A percentile compares a stretch with the other conserved stretches of the same genome.
These are phyloP conservation scores for Labeo calbasu DNA, from an alignment of 2,797 vertebrate genomes.

Conservation along the genomic window DNA sequence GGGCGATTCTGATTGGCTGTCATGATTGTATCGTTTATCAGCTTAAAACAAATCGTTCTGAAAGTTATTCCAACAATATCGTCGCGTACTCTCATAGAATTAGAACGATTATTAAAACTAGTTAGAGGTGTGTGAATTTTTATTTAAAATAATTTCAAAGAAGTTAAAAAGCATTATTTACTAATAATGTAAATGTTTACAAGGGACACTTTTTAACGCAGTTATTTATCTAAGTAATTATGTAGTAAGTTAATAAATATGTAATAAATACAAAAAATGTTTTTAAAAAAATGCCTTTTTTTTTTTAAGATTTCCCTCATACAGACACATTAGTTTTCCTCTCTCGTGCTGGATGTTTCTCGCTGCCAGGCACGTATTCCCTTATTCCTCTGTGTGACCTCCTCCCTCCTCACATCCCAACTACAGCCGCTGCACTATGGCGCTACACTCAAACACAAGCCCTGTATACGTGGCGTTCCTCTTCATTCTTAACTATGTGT, in stretches of 20 bases:
- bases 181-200: not conserved
- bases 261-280: too few species aligned
- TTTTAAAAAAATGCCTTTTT: not conserved
- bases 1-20: not conserved
- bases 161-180: not conserved
- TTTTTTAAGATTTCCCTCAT: not conserved
- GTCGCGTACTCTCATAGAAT: not conserved
- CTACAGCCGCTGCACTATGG: conserved; percentile 70
- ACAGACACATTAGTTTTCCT: not conserved
- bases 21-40: not conserved
- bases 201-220: not conserved
- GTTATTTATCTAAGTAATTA: not conserved
- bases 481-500: conserved; percentile 5
- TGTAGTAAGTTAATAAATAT: not conserved
- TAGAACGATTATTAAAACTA: not conserved
- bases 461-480: conserved; percentile 79
- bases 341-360: not conserved
- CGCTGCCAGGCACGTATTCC: not conserved
- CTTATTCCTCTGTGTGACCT: conserved; percentile 58
- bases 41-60: not conserved
- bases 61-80: not conserved
- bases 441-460: conserved; percentile 59
- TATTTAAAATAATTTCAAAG: not conserved
- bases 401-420: conserved; percentile 49
- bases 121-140: not conserved